Base-by-base conservation (phyloP, 2,888 invertebrate genomes). In the Eupelmus urozonus region DNA sequence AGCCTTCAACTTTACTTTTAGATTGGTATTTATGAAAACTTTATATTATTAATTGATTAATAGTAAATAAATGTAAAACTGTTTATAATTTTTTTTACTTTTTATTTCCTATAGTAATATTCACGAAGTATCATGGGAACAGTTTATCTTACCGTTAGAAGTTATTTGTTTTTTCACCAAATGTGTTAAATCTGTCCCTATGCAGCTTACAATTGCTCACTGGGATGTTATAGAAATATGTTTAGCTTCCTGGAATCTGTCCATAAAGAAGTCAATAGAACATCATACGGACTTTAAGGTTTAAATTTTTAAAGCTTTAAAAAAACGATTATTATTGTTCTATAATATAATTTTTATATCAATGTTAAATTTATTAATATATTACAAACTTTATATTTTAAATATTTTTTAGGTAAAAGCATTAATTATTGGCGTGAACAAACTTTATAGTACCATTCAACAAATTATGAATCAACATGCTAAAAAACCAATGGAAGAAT, bases 201-300 rank as follows among this genome's bases (percentile, higher is more conserved):
- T 75, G 2, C 78, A 84, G 9, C 83, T 92, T 80, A 88, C 90
- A 4, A 82, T 90, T 42, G 88, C 91, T 81, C 92, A 93, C 83
- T 96, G 96, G 96, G 96, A 96, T 90, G 93, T 94, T 86, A 90
- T 93, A 82, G 91, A 94, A 82, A 93, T 96, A 86, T 92, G 93
- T 71, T 89, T 95, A 40, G 93, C 93, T 78, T 93, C 94, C 18
- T 94, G 96, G 93, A 90, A 93, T 55, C 86, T 92, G 87, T 92
- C 92, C 82, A 82, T 93, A 83, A 85, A 88, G 87, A 89, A 90
- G n/a, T 77, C 80, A 9, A 60, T 80, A 5, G 59, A 71, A 29
- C 49, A 75, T 59, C 60, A 66, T 86, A 87, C 87, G 57, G 90
- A 91, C 81, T 88, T 92, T 63, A 93, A 93, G 91, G 94, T 94